Conservation (phyloP, 2,113 vertebrate genomes). For the Melanerpes formicivorus region DNA sequence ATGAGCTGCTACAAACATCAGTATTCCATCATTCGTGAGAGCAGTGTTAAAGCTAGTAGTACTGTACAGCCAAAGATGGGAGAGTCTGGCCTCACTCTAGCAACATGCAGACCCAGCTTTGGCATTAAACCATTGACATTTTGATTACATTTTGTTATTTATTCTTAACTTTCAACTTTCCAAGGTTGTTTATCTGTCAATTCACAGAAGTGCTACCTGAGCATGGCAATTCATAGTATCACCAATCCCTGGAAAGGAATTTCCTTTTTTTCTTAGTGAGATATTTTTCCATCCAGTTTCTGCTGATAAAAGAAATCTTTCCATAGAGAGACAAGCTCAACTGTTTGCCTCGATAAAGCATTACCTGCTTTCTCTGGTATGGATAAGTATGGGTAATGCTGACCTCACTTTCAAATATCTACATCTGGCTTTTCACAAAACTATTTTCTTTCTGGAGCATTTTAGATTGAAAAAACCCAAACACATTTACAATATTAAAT, state of each 20-base stretch:
- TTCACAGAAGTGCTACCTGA: not conserved
- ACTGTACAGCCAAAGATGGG: not conserved
- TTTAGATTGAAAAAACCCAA: not conserved
- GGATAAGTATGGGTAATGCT: not conserved
- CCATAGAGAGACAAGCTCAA: not conserved
- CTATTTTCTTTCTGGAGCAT: not conserved
- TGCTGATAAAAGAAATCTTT: not conserved
- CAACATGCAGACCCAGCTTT: not conserved
- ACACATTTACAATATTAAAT: not conserved
- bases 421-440: not conserved
- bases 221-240: not conserved
- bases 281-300: not conserved
- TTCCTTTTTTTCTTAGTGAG: not conserved
- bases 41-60: not conserved
- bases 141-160: not conserved
- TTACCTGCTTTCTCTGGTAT: not conserved
- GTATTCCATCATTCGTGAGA: not conserved
- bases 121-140: not conserved
- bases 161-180: not conserved
- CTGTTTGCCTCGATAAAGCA: conserved; percentile 7
- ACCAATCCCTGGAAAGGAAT: not conserved
- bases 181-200: not conserved
- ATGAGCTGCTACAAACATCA: not conserved
- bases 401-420: not conserved
- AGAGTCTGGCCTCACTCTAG: not conserved